Evolutionary conservation across 2,888 invertebrate species (phyloP), one percentile per base, ranked within the genome.

Genomic region (Sycophila texana): DNA sequence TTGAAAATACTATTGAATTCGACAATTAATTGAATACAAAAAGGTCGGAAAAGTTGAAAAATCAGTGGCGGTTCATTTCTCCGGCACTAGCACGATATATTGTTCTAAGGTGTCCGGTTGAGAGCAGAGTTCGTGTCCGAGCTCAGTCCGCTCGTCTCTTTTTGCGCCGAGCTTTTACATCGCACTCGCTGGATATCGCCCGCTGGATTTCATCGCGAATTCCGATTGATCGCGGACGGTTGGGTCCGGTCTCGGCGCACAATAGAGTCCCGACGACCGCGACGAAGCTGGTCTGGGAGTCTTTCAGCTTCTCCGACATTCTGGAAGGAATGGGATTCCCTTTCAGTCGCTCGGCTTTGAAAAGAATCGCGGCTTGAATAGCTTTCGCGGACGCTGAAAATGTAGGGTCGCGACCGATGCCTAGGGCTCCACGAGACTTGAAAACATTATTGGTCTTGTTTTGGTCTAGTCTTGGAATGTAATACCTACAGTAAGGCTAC

Each of bases 141-240:
- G n/a, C n/a, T n/a, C n/a, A n/a, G 3, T 14, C 16, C 53, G 13
- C 53, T 3, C 53, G 53, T 16, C 16, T 16, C 12, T 53, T 53
- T 53, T 7, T 53, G 18, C 39, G 68, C 30, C 3, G 22, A 12
- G 30, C 30, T 68, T 55, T 55, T 47, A 20, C 53, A 26, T 7
- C 53, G 53, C 53, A 12, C 14, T 14, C 12, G 53, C 57, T 30
- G 65, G 26, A 26, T 65, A 14, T 51, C 53, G 53, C 7, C 2
- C 12, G 55, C 49, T 18, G 66, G 20, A 26, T 66, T 58, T 66
- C 58, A 58, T 66, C 74, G 13, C 57, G 74, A 58, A 74, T 74
- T 57, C 74, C 74, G 65, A 74, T 66, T 74, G 74, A 66, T 74
- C 74, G 47, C 74, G 14, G 22, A 39, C 39, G 39, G 60, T 13